phyloP scores from a whole-genome alignment of 2,888 invertebrate genomes.

The Pseudoips prasinana region DNA sequence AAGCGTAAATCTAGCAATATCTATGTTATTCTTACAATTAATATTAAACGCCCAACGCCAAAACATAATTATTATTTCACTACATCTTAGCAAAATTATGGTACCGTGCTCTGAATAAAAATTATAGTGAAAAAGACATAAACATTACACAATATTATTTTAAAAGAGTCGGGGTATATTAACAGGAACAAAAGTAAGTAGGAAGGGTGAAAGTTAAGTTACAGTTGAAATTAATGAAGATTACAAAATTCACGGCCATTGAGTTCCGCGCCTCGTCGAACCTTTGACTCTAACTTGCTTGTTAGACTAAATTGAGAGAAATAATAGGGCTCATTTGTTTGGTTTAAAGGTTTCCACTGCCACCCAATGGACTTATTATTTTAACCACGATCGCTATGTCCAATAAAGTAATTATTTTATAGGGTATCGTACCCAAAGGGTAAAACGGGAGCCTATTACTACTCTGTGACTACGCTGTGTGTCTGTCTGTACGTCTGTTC shows the following conservation, averaged over 20 bases:
- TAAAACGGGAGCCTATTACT: too few relatives aligned
- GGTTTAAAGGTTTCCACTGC: slow-evolving; percentile 67
- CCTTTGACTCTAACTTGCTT: slow-evolving; percentile 77
- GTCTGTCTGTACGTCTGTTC: too few relatives aligned
- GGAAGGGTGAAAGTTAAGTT: slow-evolving; percentile 64
- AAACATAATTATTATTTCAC: slow-evolving; percentile 19
- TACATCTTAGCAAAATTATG: slow-evolving; percentile 19
- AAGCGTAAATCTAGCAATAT: too few relatives aligned
- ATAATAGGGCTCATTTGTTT: slow-evolving; percentile 79
- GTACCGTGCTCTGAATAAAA: slow-evolving; percentile 28
- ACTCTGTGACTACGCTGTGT: too few relatives aligned
- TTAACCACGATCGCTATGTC: slow-evolving; percentile 50
- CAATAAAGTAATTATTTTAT: slow-evolving; percentile 21
- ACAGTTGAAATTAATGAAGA: slow-evolving; percentile 78
- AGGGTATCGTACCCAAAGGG: too few relatives aligned
- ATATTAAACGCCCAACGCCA: slow-evolving; percentile 6
- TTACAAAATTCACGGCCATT: slow-evolving; percentile 81
- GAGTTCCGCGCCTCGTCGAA: slow-evolving; percentile 74
- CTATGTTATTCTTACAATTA: too few relatives aligned
- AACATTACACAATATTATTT: slow-evolving; percentile 34
- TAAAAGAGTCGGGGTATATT: slow-evolving; percentile 42
- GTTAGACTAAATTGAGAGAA: slow-evolving; percentile 80
- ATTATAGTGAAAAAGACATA: slow-evolving; percentile 23
- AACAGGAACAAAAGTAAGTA: slow-evolving; percentile 59
- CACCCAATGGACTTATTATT: slow-evolving; percentile 53